Evolutionary conservation across 2,888 invertebrate species (phyloP), one percentile per base, ranked within the genome.

Genomic region (Margaritifera margaritifera): DNA sequence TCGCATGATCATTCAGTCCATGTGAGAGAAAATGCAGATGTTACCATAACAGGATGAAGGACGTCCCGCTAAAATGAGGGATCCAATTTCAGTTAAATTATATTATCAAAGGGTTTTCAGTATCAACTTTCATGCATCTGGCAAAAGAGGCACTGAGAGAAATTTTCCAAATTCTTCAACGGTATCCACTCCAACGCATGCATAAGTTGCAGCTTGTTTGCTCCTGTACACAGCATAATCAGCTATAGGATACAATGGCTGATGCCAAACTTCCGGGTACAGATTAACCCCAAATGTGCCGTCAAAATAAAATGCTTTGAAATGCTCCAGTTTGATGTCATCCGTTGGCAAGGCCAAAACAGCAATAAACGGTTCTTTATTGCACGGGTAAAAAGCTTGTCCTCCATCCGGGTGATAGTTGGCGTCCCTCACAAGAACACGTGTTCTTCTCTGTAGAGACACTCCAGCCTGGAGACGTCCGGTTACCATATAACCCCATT

Each of bases 371-470:
- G 72, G 51, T 11, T 68, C 69, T 18, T 53, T 63, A 55, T 66
- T 62, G n/a, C 52, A 55, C 31, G 77, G 77, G 59, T 61, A 77
- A 25, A 78, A 75, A 18, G 74, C 62, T 58, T 80, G 80, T 5
- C 80, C 74, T 6, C 80, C 78, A 63, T 79, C 78, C 1, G 80
- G 80, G 61, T 79, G 80, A 56, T 79, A 79, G 52, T 77, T 79
- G 1, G 75, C 75, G 42, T 74, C 75, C 27, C 80, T 56, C 6
- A 72, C 68, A 11, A 80, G 66, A 15, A 80, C 75, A 55, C 74
- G 71, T 18, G 71, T 77, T 42, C 77, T 52, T 11, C 72, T 68
- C 6, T 62, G 51, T 51, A 68, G 60, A 24, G 62, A 55, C 4
- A 68, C 71, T 25, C 62, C 67, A n/a, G 25, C 54, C 51, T 77